A percentile compares a stretch with the other conserved stretches of the same genome.
phyloP scores from a whole-genome alignment of 2,888 invertebrate species.

The Heteromyza rotundicornis region DNA sequence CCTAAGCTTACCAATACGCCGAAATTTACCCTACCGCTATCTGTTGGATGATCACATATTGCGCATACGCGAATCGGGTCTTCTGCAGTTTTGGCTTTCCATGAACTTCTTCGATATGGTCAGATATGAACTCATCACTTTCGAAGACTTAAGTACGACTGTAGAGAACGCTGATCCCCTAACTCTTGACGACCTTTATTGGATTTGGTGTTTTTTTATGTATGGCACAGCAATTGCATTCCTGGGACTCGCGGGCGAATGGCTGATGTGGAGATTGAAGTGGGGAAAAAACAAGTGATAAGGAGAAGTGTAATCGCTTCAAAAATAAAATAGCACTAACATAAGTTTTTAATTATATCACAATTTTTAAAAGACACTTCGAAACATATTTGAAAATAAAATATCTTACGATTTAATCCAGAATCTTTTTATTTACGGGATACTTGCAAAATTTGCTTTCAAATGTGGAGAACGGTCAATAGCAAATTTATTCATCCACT shows the following conservation, averaged over 20 bases:
- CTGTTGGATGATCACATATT: constrained; percentile 35
- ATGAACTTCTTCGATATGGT: not conserved
- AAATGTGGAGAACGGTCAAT: no score
- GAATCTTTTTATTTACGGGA: no score
- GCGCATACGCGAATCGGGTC: not conserved
- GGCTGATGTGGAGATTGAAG: no score
- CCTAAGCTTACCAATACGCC: constrained; percentile 29
- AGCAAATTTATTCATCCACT: no score
- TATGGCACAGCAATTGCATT: not conserved
- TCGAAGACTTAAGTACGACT: not conserved
- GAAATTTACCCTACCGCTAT: constrained; percentile 34
- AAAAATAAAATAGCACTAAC: no score
- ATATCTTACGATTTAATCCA: no score
- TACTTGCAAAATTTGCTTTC: no score
- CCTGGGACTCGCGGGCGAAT: not conserved
- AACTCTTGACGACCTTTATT: not conserved
- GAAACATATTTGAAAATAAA: no score
- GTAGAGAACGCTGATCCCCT: not conserved
- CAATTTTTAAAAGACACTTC: no score
- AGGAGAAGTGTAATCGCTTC: no score
- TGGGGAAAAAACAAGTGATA: no score
- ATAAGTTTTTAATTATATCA: no score
- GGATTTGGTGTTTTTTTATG: not conserved
- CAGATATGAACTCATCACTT: constrained; percentile 21
- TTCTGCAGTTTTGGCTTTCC: not conserved